Evolutionary conservation across 1,140 invertebrate species (phyloP), one percentile per base, ranked within the genome.

Genomic region (Anadara kagoshimensis): DNA sequence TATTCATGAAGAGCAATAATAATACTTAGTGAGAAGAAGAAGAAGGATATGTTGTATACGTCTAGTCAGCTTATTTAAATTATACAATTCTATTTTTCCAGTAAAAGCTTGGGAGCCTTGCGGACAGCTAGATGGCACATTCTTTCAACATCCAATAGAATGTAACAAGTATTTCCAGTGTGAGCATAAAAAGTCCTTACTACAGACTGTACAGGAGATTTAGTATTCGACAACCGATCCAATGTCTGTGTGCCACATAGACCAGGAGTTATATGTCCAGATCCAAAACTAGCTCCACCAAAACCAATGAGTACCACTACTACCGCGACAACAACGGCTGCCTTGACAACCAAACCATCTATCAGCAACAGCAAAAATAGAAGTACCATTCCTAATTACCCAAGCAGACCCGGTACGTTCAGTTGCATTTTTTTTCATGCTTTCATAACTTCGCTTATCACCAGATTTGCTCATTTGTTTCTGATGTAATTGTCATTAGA

Each of bases 81-180:
- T n/a, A n/a, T n/a, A n/a, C n/a, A n/a, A n/a, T n/a, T n/a, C n/a
- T n/a, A n/a, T n/a, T n/a, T n/a, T 65, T 54, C 22, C 59, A 75
- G 67, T 70, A 41, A 54, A 66, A 43, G 73, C 73, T 11, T 70
- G 73, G 73, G 68, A 69, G 22, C 73, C 73, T 5, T 75, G 68
- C 41, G 58, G 54, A 20, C 49, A 61, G 56, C 59, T 57, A 29
- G 49, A 64, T 7, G 73, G 73, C 2, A 66, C 41, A 1, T 70
- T 75, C 58, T 64, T 53, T n/a, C 54, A 61, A 10, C 68, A 75
- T 75, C 73, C 73, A 1, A 69, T 44, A 45, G 67, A 65, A 16
- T 75, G 73, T 49, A 69, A 75, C 44, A 53, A 70, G 36, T 75
- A 75, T 67, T 75, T 75, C 49, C 73, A 75, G 26, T 75, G 73